Evolutionary conservation across 2,797 vertebrate species (phyloP).

Genomic region (Syngnathus rostellatus): DNA sequence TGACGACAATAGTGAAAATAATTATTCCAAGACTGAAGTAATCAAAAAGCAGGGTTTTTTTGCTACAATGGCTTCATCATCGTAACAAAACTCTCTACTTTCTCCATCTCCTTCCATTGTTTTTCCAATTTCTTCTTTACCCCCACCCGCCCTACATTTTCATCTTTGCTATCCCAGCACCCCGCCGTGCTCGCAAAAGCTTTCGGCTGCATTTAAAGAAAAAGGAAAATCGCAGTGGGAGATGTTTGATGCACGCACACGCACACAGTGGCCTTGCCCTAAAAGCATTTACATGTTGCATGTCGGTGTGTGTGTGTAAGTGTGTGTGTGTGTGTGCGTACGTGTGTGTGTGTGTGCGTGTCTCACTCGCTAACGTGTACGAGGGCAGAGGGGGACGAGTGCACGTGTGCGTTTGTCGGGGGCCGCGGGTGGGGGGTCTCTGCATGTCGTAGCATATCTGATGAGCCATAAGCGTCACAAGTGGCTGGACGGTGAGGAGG

Average conservation of each 20-base stretch:
- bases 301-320: slow-evolving; percentile 6
- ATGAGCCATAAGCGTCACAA: slow-evolving; percentile 1
- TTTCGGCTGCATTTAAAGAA: background rate
- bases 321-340: slow-evolving; percentile 10
- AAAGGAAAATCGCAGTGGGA: slow-evolving; percentile 14
- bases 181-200: background rate
- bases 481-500: background rate
- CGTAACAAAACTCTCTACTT: background rate
- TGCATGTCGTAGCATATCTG: background rate
- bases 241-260: slow-evolving; percentile 19
- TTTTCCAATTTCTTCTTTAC: background rate
- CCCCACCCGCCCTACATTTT: background rate
- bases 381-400: background rate
- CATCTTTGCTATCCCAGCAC: background rate
- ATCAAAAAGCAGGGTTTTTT: no score
- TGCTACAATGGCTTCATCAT: background rate
- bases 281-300: slow-evolving; percentile 62
- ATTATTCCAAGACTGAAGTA: no score
- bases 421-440: background rate
- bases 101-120: background rate
- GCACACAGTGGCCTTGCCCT: slow-evolving; percentile 24
- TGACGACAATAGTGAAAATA: no score
- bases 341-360: background rate
- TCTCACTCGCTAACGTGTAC: background rate
- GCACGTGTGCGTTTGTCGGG: background rate